Evolutionary conservation across 2,888 invertebrate genomes (phyloP).

Genomic region (Baccha elongata): DNA sequence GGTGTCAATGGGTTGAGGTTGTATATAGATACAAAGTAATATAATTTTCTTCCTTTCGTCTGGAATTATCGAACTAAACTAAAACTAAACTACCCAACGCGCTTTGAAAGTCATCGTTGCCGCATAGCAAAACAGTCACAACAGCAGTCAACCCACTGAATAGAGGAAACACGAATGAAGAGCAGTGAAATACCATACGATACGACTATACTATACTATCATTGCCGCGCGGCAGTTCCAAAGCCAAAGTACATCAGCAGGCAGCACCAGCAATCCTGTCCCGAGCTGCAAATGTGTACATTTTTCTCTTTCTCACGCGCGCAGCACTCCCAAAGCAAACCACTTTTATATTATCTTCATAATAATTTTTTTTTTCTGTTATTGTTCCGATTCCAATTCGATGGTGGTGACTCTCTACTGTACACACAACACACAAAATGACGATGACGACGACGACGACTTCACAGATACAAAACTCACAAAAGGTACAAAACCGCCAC

Average conservation of each 20-base stretch:
- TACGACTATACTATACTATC: no score
- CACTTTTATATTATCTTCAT: conserved; percentile 74
- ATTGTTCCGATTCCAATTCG: conserved; percentile 74
- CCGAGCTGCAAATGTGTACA: conserved; percentile 59
- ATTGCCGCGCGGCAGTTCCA: conserved; percentile 29
- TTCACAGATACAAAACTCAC: conserved; percentile 73
- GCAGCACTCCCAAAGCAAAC: conserved; percentile 67
- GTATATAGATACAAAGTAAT: conserved; percentile 16
- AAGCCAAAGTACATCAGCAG: conserved; percentile 3
- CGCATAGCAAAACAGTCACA: conserved; percentile 25
- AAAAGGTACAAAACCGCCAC: conserved; percentile 71
- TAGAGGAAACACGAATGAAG: conserved; percentile 25
- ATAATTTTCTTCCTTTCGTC: conserved; percentile 55
- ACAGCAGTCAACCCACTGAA: conserved; percentile 42
- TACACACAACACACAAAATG: conserved; percentile 61
- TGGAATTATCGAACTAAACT: conserved; percentile 63
- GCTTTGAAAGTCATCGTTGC: conserved; percentile 41
- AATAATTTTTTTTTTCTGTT: conserved; percentile 68
- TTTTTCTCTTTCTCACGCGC: conserved; percentile 71
- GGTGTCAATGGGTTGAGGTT: conserved; percentile 33
- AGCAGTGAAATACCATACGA: conserved; percentile 51
- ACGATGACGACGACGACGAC: conserved; percentile 63
- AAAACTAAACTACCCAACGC: conserved; percentile 61
- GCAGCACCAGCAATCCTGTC: conserved; percentile 38
- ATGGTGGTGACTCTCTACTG: conserved; percentile 72